Evolutionary conservation across 92 coral and sea anemone genomes (phyloP), one percentile per base, ranked within the genome.

Genomic region (Ricordea florida): DNA sequence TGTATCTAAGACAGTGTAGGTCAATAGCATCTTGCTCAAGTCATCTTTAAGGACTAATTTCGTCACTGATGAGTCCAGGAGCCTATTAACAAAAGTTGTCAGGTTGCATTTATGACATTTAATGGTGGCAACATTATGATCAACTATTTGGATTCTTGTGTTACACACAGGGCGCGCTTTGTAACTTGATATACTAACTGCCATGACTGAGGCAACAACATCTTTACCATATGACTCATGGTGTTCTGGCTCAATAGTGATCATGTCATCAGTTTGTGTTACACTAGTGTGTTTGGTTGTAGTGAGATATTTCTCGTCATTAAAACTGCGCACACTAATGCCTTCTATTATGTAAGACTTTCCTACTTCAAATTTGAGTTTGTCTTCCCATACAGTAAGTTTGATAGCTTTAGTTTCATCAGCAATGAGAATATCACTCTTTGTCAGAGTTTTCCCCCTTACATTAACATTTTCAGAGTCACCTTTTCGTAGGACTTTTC

Each of bases 81-180:
- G 75, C 18, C 26, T 28, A 20, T 29, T 21, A 18, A 48, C 62
- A n/a, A 68, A 41, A 20, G 37, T 32, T 13, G 75, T 49, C 57
- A 68, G 23, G 20, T 46, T 68, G 61, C 75, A 68, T 20, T 68
- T 68, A 50, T 27, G 36, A 68, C 75, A 68, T 61, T 68, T 68
- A 34, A 27, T 49, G 25, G 75, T 32, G 14, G 45, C 23, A 50
- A 8, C 62, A 16, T 38, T 41, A 38, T 68, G 16, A 30, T 68
- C 44, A 68, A 29, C 44, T 61, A 28, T 33, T 46, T 68, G 60
- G 37, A 68, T 21, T 38, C 49, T 68, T 25, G 57, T 50, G 32
- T 49, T 49, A 48, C 75, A 68, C 24, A 68, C 27, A 46, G 49
- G 46, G 44, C 75, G 49, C 28, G 61, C 49, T 68, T 68, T 68